phyloP scores from a whole-genome alignment of 2,113 vertebrate genomes.

The Seriola dumerili region DNA sequence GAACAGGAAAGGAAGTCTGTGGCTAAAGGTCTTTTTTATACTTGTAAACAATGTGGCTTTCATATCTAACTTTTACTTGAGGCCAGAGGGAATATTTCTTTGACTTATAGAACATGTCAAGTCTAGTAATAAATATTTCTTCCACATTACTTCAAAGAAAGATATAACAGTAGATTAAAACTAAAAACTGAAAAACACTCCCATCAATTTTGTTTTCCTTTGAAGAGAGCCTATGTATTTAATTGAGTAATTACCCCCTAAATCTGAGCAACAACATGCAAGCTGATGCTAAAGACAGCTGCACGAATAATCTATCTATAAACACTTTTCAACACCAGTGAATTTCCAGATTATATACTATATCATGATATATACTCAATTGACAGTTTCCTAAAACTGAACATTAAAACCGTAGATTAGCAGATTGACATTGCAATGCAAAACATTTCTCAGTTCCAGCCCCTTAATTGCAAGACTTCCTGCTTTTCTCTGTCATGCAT shows the following conservation, averaged over 20 bases:
- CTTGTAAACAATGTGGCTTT: slow-evolving; percentile 66
- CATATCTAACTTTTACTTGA: slow-evolving; percentile 28
- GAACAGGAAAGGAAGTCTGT: slow-evolving; percentile 51
- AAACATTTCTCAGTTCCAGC: background rate
- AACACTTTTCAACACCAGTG: no score
- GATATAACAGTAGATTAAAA: background rate
- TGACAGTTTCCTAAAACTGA: background rate
- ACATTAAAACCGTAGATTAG: background rate
- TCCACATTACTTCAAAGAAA: background rate
- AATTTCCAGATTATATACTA: no score
- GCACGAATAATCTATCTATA: no score
- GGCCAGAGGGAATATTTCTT: background rate
- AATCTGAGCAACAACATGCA: no score
- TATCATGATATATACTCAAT: no score
- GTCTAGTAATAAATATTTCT: slow-evolving; percentile 4
- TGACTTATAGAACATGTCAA: slow-evolving; percentile 17
- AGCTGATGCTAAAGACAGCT: no score
- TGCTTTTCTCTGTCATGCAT: no score
- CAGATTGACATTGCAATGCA: no score
- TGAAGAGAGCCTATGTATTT: background rate
- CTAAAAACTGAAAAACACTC: no score
- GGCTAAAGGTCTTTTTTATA: slow-evolving; percentile 42
- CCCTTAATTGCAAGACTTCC: background rate
- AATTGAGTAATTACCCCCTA: background rate
- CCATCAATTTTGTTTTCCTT: background rate